phyloP scores from a whole-genome alignment of 1,140 invertebrate species.

The Episyrphus balteatus region DNA sequence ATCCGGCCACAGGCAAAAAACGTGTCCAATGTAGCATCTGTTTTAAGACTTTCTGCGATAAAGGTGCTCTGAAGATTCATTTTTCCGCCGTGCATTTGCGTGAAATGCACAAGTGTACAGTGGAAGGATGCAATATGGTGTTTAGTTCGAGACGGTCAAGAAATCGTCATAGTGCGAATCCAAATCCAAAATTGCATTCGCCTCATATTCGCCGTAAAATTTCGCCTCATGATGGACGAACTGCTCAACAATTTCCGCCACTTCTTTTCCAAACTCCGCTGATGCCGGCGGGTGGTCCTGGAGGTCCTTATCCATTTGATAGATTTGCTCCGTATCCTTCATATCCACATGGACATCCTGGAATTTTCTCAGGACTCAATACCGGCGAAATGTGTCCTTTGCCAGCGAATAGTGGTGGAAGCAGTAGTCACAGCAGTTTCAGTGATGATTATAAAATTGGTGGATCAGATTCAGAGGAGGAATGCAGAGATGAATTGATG shows the following conservation, averaged over 20 bases:
- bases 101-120: slow-evolving; percentile 69
- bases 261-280: slow-evolving; percentile 38
- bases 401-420: background rate
- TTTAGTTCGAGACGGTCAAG: slow-evolving; percentile 65
- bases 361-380: slow-evolving; percentile 27
- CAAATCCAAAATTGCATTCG: slow-evolving; percentile 96
- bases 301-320: slow-evolving; percentile 48
- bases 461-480: slow-evolving; percentile 13
- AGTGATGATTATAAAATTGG: slow-evolving; percentile 9
- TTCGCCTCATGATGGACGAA: slow-evolving; percentile 82
- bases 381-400: slow-evolving; percentile 30
- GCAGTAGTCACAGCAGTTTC: background rate
- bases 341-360: slow-evolving; percentile 14
- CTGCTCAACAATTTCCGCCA: slow-evolving; percentile 70
- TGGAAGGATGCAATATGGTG: slow-evolving; percentile 68
- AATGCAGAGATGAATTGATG: slow-evolving; percentile 8
- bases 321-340: slow-evolving; percentile 34
- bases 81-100: slow-evolving; percentile 88
- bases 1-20: slow-evolving; percentile 87
- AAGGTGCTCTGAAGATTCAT: slow-evolving; percentile 98
- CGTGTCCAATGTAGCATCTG: slow-evolving; percentile 97
- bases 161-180: slow-evolving; percentile 83
- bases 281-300: slow-evolving; percentile 34
- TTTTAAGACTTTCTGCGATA: slow-evolving; percentile 99
- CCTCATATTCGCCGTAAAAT: slow-evolving; percentile 86